Evolutionary conservation across 1,140 invertebrate genomes (phyloP), one percentile per base, ranked within the genome.

Genomic region (Drosophila pseudoananassae): DNA sequence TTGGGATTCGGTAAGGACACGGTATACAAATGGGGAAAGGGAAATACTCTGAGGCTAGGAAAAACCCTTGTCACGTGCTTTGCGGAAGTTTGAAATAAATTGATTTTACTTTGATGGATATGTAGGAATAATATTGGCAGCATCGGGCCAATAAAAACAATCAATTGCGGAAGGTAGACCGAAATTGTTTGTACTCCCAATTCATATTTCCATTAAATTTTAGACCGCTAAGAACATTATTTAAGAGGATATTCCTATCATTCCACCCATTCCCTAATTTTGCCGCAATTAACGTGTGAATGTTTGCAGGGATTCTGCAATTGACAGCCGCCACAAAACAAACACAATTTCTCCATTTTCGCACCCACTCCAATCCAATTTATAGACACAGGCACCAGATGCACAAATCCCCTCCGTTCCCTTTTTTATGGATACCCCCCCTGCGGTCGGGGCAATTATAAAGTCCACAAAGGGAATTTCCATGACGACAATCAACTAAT

Each of bases 401-500:
- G 59, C 52, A 74, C 65, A 56, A 49, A 57, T 56, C 50, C 50
- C 15, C 5, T 56, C 29, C 9, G 31, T 29, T 52, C 14, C 25
- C 29, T n/a, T 29, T 50, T 73, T 47, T 50, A 7, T 5, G 25
- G n/a, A n/a, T n/a, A 29, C 12, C 54, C 25, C 12, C 8, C 45
- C 15, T 75, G 72, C 45, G 70, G 72, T 63, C 59, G 12, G 36
- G 72, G 43, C 53, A 76, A 76, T 76, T 66, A 76, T 53, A 68
- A 76, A 76, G 58, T 53, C 49, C 71, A 58, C 72, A 76, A 75
- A 76, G 60, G 72, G 72, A 75, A 66, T 75, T 75, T 53, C 71
- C 72, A 75, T 75, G 71, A 76, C 71, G 71, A 75, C 71, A 76
- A 76, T 76, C 72, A 75, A 58, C 72, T 76, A 76, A 76, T 76